Conservation (phyloP, 1,140 invertebrate species). For the Drosophila sp. region DNA sequence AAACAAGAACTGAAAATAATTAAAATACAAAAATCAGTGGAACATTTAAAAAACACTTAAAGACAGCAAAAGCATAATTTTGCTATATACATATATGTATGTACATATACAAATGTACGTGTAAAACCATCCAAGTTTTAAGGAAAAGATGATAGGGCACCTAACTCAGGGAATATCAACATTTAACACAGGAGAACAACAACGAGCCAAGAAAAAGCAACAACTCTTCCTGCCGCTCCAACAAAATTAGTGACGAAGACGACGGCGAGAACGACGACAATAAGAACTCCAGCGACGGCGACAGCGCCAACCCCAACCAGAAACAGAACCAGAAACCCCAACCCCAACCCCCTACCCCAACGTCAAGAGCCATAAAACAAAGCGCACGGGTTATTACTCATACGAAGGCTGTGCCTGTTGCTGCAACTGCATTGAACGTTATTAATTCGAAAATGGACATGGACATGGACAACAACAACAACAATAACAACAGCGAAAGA, state of each 20-base stretch:
- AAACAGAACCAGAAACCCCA: constrained; percentile 20
- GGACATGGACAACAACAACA: constrained; percentile 32
- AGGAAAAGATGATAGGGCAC: constrained; percentile 51
- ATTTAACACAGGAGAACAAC: constrained; percentile 15
- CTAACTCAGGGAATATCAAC: constrained; percentile 46
- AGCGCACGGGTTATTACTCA: constrained; percentile 52
- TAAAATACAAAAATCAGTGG: not conserved
- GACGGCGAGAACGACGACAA: not conserved
- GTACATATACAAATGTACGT: constrained; percentile 8
- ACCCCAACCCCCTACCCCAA: constrained; percentile 30
- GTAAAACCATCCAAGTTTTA: constrained; percentile 32
- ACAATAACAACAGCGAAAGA: constrained; percentile 60
- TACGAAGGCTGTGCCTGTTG: constrained; percentile 55
- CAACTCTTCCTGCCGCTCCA: constrained; percentile 19
- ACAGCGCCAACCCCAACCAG: constrained; percentile 17
- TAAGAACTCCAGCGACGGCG: constrained; percentile 6
- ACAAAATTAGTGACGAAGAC: constrained; percentile 11
- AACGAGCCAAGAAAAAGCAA: constrained; percentile 1
- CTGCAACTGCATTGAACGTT: constrained; percentile 48
- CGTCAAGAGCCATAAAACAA: constrained; percentile 33
- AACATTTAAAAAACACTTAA: not conserved
- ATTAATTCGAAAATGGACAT: constrained; percentile 18
- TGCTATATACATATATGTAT: constrained; percentile 8
- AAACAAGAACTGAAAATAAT: constrained; percentile 1
- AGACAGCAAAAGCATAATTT: constrained; percentile 6